phyloP scores from a whole-genome alignment of 2,888 invertebrate genomes.

The Diabrotica balteata region DNA sequence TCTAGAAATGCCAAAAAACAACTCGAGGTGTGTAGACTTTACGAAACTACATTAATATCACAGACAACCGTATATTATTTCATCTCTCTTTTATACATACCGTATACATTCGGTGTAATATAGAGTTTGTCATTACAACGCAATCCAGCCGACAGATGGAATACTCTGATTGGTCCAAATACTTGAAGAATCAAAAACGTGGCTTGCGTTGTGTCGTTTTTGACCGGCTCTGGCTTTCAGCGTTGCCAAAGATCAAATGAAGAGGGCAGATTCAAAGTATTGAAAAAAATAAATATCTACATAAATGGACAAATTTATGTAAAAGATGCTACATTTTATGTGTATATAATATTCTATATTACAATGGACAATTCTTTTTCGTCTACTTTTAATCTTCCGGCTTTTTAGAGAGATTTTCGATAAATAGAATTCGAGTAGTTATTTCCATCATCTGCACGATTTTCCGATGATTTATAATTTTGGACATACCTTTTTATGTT shows the following conservation, averaged over 20 bases:
- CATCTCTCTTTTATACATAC: conserved; percentile 38
- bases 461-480: too few species aligned
- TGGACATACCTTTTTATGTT: too few species aligned
- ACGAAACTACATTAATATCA: conserved; percentile 33
- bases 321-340: too few species aligned
- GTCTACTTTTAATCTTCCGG: too few species aligned
- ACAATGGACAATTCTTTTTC: too few species aligned
- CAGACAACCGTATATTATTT: conserved; percentile 33
- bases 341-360: too few species aligned
- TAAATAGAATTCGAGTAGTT: too few species aligned
- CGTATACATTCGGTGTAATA: not conserved
- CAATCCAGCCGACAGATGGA: conserved; percentile 59
- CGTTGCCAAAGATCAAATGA: not conserved
- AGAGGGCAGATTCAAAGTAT: too few species aligned
- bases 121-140: conserved; percentile 44
- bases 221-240: conserved; percentile 46
- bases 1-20: conserved; percentile 52
- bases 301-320: too few species aligned
- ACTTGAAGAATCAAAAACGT: conserved; percentile 31
- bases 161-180: conserved; percentile 54
- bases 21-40: conserved; percentile 44
- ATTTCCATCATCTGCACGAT: too few species aligned
- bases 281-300: too few species aligned
- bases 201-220: conserved; percentile 33
- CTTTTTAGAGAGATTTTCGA: too few species aligned